Evolutionary conservation across 2,888 invertebrate species (phyloP).

Genomic region (Pollenia amentaria): DNA sequence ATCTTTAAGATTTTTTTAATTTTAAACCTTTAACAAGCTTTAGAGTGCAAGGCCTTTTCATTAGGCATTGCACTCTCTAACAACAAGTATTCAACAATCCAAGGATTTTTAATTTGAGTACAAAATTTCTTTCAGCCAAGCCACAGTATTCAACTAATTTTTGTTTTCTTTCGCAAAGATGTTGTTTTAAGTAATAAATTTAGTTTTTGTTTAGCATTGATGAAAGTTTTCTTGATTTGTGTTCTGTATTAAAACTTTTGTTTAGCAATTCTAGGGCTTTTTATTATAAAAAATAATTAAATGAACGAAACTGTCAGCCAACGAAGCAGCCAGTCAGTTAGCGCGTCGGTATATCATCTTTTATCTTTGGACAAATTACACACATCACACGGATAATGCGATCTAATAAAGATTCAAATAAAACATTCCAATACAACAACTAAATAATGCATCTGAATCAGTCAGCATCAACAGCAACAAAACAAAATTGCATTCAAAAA

Average conservation of each 20-base stretch:
- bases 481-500: slow-evolving; percentile 53
- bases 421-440: slow-evolving; percentile 18
- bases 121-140: background rate
- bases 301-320: slow-evolving; percentile 51
- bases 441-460: slow-evolving; percentile 20
- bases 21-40: too few relatives aligned
- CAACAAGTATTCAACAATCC: too few relatives aligned
- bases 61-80: too few relatives aligned
- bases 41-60: too few relatives aligned
- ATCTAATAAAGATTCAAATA: slow-evolving; percentile 69
- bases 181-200: slow-evolving; percentile 60
- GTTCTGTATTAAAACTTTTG: slow-evolving; percentile 59
- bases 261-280: slow-evolving; percentile 33
- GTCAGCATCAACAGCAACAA: slow-evolving; percentile 21
- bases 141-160: slow-evolving; percentile 39
- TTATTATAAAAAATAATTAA: slow-evolving; percentile 53
- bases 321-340: slow-evolving; percentile 31
- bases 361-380: slow-evolving; percentile 74
- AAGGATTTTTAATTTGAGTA: too few relatives aligned
- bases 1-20: too few relatives aligned
- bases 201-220: slow-evolving; percentile 44
- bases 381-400: slow-evolving; percentile 72
- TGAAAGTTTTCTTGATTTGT: slow-evolving; percentile 65
- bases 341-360: slow-evolving; percentile 62
- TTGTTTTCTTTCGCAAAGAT: background rate